Evolutionary conservation across 2,888 invertebrate species (phyloP).

Genomic region (Lomographa bimaculata): DNA sequence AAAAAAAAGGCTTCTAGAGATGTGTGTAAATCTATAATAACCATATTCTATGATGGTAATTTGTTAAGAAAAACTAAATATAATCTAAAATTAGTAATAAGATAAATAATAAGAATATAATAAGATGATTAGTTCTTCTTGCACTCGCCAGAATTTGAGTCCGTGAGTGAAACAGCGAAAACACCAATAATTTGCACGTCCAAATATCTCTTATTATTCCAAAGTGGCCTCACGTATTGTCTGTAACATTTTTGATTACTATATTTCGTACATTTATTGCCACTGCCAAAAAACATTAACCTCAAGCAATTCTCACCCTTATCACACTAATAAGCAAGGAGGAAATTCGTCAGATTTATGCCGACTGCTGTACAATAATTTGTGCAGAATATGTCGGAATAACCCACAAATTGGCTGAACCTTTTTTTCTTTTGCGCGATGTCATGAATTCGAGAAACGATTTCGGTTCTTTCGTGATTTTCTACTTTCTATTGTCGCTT

Average conservation of each 20-base stretch:
- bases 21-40: too few relatives aligned
- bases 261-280: slow-evolving; percentile 19
- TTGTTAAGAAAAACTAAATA: too few relatives aligned
- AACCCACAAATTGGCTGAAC: slow-evolving; percentile 39
- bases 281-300: slow-evolving; percentile 4
- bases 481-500: slow-evolving; percentile 36
- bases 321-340: not conserved
- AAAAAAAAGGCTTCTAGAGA: too few relatives aligned
- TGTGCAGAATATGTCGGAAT: slow-evolving; percentile 39
- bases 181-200: slow-evolving; percentile 59
- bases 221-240: slow-evolving; percentile 61
- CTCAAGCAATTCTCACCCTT: slow-evolving; percentile 14
- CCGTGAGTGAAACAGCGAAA: slow-evolving; percentile 44
- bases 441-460: slow-evolving; percentile 40
- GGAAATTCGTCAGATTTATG: too few relatives aligned
- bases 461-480: slow-evolving; percentile 36
- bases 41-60: too few relatives aligned
- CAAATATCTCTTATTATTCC: slow-evolving; percentile 53
- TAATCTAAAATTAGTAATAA: too few relatives aligned
- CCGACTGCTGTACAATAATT: slow-evolving; percentile 36
- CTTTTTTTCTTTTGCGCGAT: slow-evolving; percentile 36
- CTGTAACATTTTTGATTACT: slow-evolving; percentile 33
- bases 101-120: too few relatives aligned
- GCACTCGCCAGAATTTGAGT: slow-evolving; percentile 7
- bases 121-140: too few relatives aligned